A percentile compares a stretch with the other conserved stretches of the same genome.
Conservation (phyloP, 2,888 invertebrate genomes). For the Dicyrtomina minuta region DNA sequence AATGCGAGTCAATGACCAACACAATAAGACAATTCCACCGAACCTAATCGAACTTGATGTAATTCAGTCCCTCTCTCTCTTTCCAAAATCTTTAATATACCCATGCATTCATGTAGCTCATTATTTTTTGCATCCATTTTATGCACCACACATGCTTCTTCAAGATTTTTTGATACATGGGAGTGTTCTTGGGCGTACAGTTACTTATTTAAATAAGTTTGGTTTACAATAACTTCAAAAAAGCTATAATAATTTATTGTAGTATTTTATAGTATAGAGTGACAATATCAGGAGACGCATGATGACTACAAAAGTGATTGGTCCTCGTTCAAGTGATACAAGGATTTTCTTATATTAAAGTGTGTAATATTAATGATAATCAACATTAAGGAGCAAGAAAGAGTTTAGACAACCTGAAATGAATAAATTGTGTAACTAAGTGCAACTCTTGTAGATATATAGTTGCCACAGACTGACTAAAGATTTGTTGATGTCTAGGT, state of each 20-base stretch:
- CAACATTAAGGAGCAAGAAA: conserved; percentile 30
- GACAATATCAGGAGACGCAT: no score
- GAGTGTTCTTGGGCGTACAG: no score
- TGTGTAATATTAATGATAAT: conserved; percentile 20
- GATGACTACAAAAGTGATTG: no score
- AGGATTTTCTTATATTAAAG: neutral
- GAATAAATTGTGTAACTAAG: neutral
- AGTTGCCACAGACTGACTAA: conserved; percentile 1
- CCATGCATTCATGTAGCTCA: no score
- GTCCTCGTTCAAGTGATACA: neutral
- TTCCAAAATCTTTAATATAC: no score
- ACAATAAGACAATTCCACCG: conserved; percentile 27
- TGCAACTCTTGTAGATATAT: neutral
- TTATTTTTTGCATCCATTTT: no score
- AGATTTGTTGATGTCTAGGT: neutral
- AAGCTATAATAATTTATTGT: no score
- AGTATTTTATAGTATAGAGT: no score
- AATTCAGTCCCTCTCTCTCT: conserved; percentile 8
- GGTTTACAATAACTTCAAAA: no score
- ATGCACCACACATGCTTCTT: no score
- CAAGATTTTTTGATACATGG: no score
- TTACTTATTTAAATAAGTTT: no score
- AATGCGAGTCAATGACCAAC: conserved; percentile 12
- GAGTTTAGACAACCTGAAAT: conserved; percentile 13
- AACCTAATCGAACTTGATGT: conserved; percentile 5